These are phyloP conservation scores for Artibeus lituratus DNA, from an alignment of 2,797 vertebrate species.

Conservation along the genomic window DNA sequence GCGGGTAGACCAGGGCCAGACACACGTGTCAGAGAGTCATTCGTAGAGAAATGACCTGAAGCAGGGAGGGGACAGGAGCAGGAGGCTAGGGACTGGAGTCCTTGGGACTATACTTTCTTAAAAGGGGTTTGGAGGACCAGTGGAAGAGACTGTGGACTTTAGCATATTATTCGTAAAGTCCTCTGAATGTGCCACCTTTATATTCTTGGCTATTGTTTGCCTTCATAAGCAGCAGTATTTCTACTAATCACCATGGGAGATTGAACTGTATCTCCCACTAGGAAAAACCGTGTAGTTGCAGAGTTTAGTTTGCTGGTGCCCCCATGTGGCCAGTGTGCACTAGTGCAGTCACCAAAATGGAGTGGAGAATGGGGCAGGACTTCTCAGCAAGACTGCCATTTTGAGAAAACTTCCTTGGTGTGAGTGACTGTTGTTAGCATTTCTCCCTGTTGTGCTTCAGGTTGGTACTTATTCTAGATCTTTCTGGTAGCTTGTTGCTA, in stretches of 20 bases:
- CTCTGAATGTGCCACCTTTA: neutral
- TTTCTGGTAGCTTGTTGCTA: neutral
- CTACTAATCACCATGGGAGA: neutral
- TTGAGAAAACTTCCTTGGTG: neutral
- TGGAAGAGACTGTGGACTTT: neutral
- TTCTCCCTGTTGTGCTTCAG: neutral
- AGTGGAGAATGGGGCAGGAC: neutral
- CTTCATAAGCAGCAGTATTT: neutral
- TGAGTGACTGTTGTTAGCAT: neutral
- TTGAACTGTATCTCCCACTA: neutral
- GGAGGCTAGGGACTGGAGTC: neutral
- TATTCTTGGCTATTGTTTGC: neutral
- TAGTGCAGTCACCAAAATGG: neutral
- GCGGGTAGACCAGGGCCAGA: neutral
- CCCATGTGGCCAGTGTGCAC: neutral
- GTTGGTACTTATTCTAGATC: neutral
- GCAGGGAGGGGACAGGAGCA: neutral
- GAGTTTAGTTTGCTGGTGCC: conserved; percentile 26
- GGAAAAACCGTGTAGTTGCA: neutral
- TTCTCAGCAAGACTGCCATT: conserved; percentile 22
- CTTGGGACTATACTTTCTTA: neutral
- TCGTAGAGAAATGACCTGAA: neutral
- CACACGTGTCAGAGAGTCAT: neutral
- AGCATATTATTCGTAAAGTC: neutral
- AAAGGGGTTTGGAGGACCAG: neutral